phyloP scores from a whole-genome alignment of 2,888 invertebrate genomes.

The Vanessa cardui region DNA sequence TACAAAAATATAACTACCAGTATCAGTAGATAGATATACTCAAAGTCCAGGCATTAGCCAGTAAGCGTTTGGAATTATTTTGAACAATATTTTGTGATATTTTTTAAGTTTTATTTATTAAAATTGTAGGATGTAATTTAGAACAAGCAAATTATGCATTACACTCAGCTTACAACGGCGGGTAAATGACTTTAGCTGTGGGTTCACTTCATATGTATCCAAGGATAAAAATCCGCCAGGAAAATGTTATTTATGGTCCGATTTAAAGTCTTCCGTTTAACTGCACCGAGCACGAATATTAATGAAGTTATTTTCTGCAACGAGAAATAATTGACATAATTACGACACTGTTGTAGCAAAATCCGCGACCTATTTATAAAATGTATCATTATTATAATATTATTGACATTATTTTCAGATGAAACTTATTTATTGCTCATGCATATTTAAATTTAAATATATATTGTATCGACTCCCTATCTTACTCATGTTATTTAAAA shows the following conservation, averaged over 20 bases:
- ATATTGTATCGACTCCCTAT: background rate
- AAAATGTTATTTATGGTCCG: constrained; percentile 32
- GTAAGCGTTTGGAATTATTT: no score
- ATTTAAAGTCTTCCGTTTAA: constrained; percentile 36
- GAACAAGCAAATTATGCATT: constrained; percentile 48
- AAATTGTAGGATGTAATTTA: constrained; percentile 61
- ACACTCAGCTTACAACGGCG: constrained; percentile 35
- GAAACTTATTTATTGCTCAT: constrained; percentile 10
- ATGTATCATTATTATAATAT: constrained; percentile 25
- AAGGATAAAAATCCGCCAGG: constrained; percentile 30
- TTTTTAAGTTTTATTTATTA: constrained; percentile 51
- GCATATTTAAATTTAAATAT: constrained; percentile 4
- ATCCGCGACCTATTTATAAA: constrained; percentile 28
- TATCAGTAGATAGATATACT: no score
- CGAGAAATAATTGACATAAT: constrained; percentile 38
- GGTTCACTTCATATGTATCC: constrained; percentile 13
- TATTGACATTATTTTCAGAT: constrained; percentile 19
- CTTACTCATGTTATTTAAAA: no score
- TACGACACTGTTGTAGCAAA: constrained; percentile 27
- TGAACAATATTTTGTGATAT: no score
- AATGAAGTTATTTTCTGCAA: constrained; percentile 39
- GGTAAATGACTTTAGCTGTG: constrained; percentile 8
- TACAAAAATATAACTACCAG: no score
- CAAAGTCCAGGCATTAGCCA: no score
- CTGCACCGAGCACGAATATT: constrained; percentile 34